Conservation (phyloP, 2,797 vertebrate species). For the Otolemur crassicaudatus region DNA sequence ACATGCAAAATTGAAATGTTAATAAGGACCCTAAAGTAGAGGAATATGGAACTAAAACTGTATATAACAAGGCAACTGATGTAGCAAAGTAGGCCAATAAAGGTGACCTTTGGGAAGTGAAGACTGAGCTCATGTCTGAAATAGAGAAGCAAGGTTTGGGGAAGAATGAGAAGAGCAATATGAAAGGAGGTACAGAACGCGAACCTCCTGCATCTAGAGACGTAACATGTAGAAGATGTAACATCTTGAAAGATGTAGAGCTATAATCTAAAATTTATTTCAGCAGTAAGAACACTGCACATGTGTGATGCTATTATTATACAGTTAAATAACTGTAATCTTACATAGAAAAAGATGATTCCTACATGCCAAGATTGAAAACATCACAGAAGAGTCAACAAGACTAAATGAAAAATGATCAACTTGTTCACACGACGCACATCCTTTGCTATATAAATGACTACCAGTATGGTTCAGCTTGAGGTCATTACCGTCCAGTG, state of each 20-base stretch:
- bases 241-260: neutral
- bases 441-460: neutral
- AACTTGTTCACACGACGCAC: neutral
- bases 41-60: neutral
- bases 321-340: neutral
- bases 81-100: neutral
- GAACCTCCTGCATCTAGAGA: neutral
- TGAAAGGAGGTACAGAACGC: neutral
- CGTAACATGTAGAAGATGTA: too few species aligned
- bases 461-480: neutral
- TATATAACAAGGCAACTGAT: neutral
- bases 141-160: neutral
- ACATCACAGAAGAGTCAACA: neutral
- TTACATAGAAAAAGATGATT: conserved; percentile 3
- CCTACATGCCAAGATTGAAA: neutral
- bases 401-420: neutral
- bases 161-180: neutral
- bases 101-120: neutral
- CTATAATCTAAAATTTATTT: neutral
- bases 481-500: neutral
- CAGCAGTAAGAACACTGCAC: neutral
- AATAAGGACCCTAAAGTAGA: neutral
- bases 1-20: neutral
- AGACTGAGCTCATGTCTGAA: neutral
- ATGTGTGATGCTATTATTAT: neutral